Evolutionary conservation across 2,888 invertebrate species (phyloP).

Genomic region (Chromoteleia sp.): DNA sequence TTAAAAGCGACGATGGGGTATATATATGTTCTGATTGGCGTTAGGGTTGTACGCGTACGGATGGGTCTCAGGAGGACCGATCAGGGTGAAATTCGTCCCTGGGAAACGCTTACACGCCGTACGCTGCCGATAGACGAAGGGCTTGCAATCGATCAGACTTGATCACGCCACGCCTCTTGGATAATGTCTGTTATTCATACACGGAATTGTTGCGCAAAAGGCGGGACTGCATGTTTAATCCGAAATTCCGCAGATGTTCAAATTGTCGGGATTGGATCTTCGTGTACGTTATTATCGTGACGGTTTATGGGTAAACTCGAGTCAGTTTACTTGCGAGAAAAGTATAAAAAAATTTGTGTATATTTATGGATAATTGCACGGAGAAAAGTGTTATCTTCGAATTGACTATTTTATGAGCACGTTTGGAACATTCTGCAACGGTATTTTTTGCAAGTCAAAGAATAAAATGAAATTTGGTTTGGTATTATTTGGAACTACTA

Average conservation of each 20-base stretch:
- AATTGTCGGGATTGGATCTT: background rate
- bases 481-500: no score
- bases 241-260: conserved; percentile 40
- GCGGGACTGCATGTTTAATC: conserved; percentile 24
- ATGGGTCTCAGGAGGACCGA: conserved; percentile 72
- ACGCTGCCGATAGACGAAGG: conserved; percentile 48
- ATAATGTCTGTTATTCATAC: conserved; percentile 63
- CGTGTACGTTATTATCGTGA: conserved; percentile 2
- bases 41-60: conserved; percentile 67
- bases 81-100: conserved; percentile 69
- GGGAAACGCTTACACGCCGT: conserved; percentile 69
- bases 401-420: no score
- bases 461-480: no score
- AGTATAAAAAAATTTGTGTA: background rate
- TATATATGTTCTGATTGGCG: conserved; percentile 70
- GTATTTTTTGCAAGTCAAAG: no score
- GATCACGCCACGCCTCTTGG: conserved; percentile 58
- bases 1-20: conserved; percentile 71
- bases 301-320: conserved; percentile 15
- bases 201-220: conserved; percentile 50
- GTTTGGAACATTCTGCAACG: no score
- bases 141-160: conserved; percentile 61
- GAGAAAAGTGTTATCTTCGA: no score
- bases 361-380: background rate
- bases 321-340: background rate